Base-by-base conservation (phyloP, 2,888 invertebrate species). In the Therioaphis trifolii region DNA sequence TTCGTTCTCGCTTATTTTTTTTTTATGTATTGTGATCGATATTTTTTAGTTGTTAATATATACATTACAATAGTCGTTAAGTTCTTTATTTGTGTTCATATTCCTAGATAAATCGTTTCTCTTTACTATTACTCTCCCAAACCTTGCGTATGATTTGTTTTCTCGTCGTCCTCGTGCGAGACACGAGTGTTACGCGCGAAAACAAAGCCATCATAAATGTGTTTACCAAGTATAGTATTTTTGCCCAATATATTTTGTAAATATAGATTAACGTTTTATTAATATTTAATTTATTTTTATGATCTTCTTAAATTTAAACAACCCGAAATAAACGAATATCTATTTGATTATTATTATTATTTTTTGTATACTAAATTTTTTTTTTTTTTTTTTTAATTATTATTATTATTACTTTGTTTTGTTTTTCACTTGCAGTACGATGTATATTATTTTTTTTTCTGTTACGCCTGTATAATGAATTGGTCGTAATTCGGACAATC, bases 191-290 rank as follows among this genome's bases (percentile, higher is more conserved):
- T 27, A 14, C 43, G 27, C 46, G 18, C 52, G 21, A 40, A 74
- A 35, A 29, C 21, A n/a, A 68, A n/a, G 14, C 63, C 52, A 40
- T 46, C 4, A 58, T 46, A 11, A 29, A 7, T n/a, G 9, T 52
- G 66, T 49, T 82, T 82, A 82, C 82, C 82, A 43, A 82, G 71
- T 80, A 58, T 74, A 82, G 74, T 82, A 74, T 82, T 79, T 74
- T 66, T 27, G 21, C 40, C 40, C 29, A 21, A 49, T 21, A 40
- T 29, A 58, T 71, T n/a, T 43, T 63, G 27, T 74, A 61, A 14
- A 72, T 29, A 49, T 71, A 74, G 24, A 63, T 40, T 82, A 74
- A 82, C 52, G 82, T 52, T 82, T 74, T 66, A 52, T 82, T 82
- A 82, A 74, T 80, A 61, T 80, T 71, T 72, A 80, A 72, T 72